Conservation (phyloP, 2,888 invertebrate genomes). For the Lasioglossum lativentre region DNA sequence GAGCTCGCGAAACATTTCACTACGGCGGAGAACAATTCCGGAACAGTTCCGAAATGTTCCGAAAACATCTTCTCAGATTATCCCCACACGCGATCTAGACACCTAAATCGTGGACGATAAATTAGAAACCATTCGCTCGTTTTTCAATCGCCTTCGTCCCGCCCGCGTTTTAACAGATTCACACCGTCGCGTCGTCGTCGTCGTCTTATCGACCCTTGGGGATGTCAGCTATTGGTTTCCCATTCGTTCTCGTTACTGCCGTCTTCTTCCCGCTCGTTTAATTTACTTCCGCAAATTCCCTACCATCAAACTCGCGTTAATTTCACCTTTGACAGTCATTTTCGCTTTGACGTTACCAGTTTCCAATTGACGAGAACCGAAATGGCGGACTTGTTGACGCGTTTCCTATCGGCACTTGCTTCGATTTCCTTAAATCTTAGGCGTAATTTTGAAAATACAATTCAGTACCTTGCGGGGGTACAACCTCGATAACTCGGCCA, state of each 20-base stretch:
- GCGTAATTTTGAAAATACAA: too few relatives aligned
- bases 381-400: too few relatives aligned
- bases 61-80: neutral
- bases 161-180: slow-evolving; percentile 31
- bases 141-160: slow-evolving; percentile 3
- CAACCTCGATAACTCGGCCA: neutral
- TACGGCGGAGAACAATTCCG: neutral
- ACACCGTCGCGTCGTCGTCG: slow-evolving; percentile 21
- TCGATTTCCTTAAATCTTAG: too few relatives aligned
- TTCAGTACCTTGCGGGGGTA: too few relatives aligned
- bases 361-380: too few relatives aligned
- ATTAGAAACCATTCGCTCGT: slow-evolving; percentile 26
- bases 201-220: slow-evolving; percentile 55
- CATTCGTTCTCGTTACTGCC: slow-evolving; percentile 64
- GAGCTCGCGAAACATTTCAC: slow-evolving; percentile 17
- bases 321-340: slow-evolving; percentile 15
- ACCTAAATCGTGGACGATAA: neutral
- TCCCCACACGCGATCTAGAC: too few relatives aligned
- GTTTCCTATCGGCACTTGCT: too few relatives aligned
- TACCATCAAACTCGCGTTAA: slow-evolving; percentile 56
- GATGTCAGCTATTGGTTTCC: slow-evolving; percentile 59
- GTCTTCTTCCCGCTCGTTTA: slow-evolving; percentile 42
- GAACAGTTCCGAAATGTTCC: neutral
- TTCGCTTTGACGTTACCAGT: too few relatives aligned
- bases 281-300: slow-evolving; percentile 42